Evolutionary conservation across 1,140 invertebrate species (phyloP), one percentile per base, ranked within the genome.

Genomic region (Myzus persicae): DNA sequence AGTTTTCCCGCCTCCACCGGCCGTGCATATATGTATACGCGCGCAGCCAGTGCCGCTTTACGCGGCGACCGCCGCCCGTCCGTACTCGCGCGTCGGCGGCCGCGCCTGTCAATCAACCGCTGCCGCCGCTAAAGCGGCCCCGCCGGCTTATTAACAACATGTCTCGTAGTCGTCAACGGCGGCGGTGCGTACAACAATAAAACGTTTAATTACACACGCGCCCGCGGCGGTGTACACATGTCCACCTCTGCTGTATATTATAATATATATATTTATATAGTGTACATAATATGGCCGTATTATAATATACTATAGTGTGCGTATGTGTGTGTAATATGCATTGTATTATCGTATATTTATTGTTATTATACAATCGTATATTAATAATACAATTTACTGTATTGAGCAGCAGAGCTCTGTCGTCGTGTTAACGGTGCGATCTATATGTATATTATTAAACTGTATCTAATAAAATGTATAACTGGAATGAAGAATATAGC

Each of bases 201-300:
- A 90, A 90, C 89, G 89, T 90, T 90, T 90, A 90, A 90, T 90
- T 90, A 90, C 54, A 90, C 54, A 90, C 88, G 36, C 88, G 88
- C 48, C 38, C 88, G n/a, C 88, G 88, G 46, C 88, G 88, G 54
- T 14, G 54, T 90, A 67, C 51, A 90, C 88, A 90, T 90, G 88
- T 90, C 88, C 38, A 59, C 88, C 36, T 89, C 85, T 88, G 14
- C n/a, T 54, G 36, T 36, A 54, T 54, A 38, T 38, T 38, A 40
- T 54, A 89, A 24, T 54, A 54, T 54, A 54, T 54, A 89, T 54
- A 54, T 38, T 48, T 88, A 26, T 84, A 84, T 26, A 40, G 38
- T 84, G 82, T 42, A 84, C 82, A 40, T 84, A 84, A 84, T 40
- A 84, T 67, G 59, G 59, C 38, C 82, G 82, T 48, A 89, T 38